A percentile compares a stretch with the other conserved stretches of the same genome.
Conservation (phyloP, 2,797 vertebrate species). For the Sebastes flavidus region DNA sequence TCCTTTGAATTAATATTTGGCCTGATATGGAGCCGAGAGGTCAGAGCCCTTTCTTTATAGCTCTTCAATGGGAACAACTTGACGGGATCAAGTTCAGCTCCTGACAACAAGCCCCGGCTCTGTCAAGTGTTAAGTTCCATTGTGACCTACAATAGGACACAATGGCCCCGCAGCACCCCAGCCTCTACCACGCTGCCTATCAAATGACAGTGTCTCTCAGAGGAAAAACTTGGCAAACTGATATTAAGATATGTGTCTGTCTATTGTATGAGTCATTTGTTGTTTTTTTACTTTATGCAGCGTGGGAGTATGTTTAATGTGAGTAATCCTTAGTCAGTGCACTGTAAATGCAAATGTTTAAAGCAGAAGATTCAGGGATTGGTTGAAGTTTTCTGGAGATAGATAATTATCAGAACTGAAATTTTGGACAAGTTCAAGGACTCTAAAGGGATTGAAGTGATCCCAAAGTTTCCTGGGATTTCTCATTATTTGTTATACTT, state of each 20-base stretch:
- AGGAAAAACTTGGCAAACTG: conserved; percentile 50
- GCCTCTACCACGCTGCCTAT: conserved; percentile 60
- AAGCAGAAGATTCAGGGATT: not conserved
- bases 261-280: not conserved
- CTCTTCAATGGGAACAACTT: conserved; percentile 78
- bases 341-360: not conserved
- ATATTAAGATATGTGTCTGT: conserved; percentile 47
- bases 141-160: conserved; percentile 81
- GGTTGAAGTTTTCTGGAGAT: not conserved
- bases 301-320: not conserved
- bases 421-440: not conserved
- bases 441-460: not conserved
- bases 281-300: not conserved
- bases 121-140: conserved; percentile 87
- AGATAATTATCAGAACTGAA: not conserved
- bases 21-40: conserved; percentile 60
- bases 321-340: not conserved
- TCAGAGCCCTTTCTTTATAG: conserved; percentile 75
- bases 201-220: conserved; percentile 59
- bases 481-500: not conserved
- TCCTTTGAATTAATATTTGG: conserved; percentile 48
- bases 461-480: not conserved
- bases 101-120: conserved; percentile 80
- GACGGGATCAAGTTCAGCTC: conserved; percentile 83
- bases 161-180: conserved; percentile 70